Percentiles rank a stretch among this genome's conserved stretches.
phyloP scores from a whole-genome alignment of 2,113 vertebrate species.

The Suricata suricatta region DNA sequence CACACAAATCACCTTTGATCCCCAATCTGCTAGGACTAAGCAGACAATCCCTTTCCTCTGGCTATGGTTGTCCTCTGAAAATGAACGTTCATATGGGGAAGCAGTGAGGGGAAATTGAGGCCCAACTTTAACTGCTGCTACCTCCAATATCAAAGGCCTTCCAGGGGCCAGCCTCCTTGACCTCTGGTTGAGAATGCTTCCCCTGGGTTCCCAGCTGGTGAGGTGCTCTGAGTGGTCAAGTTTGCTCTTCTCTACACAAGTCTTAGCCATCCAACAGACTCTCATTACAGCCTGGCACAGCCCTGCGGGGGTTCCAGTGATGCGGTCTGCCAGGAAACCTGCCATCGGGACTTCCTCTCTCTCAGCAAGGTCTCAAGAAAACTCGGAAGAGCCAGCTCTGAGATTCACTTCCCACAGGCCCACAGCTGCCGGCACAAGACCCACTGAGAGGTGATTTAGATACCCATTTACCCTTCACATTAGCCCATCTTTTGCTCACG shows the following conservation, averaged over 20 bases:
- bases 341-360: background rate
- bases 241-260: background rate
- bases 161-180: background rate
- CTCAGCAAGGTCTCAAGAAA: constrained; percentile 55
- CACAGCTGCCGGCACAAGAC: constrained; percentile 75
- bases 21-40: background rate
- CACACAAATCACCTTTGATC: background rate
- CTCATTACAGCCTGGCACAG: background rate
- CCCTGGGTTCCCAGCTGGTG: background rate
- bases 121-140: background rate
- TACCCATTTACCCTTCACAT: constrained; percentile 83
- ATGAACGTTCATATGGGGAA: background rate
- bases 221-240: background rate
- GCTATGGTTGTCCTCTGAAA: background rate
- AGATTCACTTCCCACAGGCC: constrained; percentile 77
- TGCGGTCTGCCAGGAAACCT: background rate
- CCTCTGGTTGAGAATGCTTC: background rate
- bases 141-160: background rate
- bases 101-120: background rate
- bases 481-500: constrained; percentile 83
- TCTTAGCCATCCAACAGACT: background rate
- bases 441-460: constrained; percentile 79
- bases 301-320: background rate
- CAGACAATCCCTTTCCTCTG: background rate
- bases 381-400: constrained; percentile 18